Percentiles rank a stretch among this genome's conserved stretches.
Conservation (phyloP, 2,888 invertebrate species). For the Nomada goodeniana region DNA sequence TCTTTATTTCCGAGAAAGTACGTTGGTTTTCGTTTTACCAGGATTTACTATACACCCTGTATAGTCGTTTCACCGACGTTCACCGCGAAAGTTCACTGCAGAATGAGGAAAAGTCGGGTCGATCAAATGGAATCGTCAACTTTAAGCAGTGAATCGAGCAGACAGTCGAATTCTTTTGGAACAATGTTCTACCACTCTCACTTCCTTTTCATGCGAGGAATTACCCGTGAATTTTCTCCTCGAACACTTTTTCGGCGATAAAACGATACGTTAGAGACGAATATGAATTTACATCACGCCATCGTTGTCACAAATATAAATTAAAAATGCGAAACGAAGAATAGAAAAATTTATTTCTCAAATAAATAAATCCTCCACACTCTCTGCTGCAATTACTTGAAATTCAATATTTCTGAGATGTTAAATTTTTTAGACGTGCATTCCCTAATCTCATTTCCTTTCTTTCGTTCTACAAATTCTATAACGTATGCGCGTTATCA, state of each 20-base stretch:
- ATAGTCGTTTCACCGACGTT: slow-evolving; percentile 3
- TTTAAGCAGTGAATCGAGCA: slow-evolving; percentile 26
- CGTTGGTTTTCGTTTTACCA: too few species aligned
- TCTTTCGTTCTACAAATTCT: not conserved
- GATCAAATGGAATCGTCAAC: slow-evolving; percentile 29
- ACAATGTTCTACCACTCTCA: slow-evolving; percentile 25
- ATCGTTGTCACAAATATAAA: too few species aligned
- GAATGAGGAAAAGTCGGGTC: slow-evolving; percentile 4
- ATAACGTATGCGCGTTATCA: too few species aligned
- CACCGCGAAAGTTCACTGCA: not conserved
- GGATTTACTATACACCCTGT: too few species aligned
- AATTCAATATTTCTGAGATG: too few species aligned
- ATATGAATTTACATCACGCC: slow-evolving; percentile 38
- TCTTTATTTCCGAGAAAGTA: too few species aligned
- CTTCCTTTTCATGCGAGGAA: slow-evolving; percentile 5
- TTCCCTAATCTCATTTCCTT: not conserved
- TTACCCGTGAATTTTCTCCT: slow-evolving; percentile 24
- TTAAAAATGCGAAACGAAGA: too few species aligned
- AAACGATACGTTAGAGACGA: slow-evolving; percentile 41
- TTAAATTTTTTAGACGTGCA: too few species aligned
- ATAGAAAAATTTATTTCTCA: too few species aligned
- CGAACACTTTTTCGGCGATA: slow-evolving; percentile 39
- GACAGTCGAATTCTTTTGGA: slow-evolving; percentile 16
- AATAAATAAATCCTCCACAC: too few species aligned
- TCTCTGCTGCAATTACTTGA: too few species aligned